Conservation (phyloP, 2,113 vertebrate species). For the Genyomyrus donnyi region DNA sequence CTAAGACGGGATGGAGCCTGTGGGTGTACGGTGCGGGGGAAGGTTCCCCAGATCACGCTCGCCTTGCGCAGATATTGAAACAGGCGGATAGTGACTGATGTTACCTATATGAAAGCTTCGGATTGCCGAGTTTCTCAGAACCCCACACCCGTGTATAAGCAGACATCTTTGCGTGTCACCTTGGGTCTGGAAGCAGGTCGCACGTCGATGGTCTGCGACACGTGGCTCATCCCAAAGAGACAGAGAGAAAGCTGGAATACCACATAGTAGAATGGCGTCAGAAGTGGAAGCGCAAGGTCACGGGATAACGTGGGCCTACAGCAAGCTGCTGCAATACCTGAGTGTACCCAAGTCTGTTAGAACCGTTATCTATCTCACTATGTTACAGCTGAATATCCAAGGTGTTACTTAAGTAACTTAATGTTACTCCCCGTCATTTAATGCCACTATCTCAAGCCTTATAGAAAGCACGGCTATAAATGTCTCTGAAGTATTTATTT, state of each 20-base stretch:
- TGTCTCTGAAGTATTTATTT: not conserved
- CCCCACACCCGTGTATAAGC: not conserved
- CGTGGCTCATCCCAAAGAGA: not conserved
- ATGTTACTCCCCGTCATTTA: not conserved
- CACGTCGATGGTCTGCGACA: too few relatives aligned
- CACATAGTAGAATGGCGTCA: not conserved
- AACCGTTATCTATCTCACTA: not conserved
- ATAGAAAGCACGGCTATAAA: not conserved
- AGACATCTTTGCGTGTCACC: not conserved
- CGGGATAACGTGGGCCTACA: not conserved
- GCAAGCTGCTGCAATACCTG: not conserved
- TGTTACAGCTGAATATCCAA: not conserved
- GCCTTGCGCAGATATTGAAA: not conserved
- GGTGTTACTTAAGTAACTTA: not conserved
- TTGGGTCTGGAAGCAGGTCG: conserved; percentile 5
- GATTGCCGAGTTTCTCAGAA: not conserved
- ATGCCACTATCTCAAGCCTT: not conserved
- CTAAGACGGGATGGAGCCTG: not conserved
- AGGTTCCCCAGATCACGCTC: not conserved
- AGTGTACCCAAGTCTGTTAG: not conserved
- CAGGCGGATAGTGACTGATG: not conserved
- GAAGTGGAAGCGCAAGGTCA: not conserved
- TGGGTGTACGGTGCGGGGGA: not conserved
- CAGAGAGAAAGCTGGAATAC: not conserved
- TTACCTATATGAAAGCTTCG: not conserved